phyloP scores from a whole-genome alignment of 2,888 invertebrate genomes.

The Pardosa pseudoannulata region DNA sequence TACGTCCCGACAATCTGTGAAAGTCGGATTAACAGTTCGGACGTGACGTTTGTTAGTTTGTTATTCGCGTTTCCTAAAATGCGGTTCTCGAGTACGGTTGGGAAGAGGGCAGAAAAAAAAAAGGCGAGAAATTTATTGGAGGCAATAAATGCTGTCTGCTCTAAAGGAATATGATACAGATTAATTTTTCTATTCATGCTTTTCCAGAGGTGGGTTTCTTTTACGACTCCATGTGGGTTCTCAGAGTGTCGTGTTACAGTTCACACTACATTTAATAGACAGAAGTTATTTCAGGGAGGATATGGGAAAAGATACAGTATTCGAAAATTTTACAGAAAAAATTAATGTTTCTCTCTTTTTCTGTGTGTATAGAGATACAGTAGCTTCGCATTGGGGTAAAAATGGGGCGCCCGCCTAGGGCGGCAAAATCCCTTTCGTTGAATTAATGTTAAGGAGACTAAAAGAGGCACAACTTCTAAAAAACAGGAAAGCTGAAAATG shows the following conservation, averaged over 20 bases:
- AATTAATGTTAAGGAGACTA: too few species aligned
- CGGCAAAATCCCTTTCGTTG: too few species aligned
- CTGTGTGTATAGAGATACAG: too few species aligned
- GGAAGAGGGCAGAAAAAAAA: not conserved
- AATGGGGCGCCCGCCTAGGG: too few species aligned
- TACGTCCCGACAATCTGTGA: slow-evolving; percentile 42
- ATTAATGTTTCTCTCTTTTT: too few species aligned
- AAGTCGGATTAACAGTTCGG: slow-evolving; percentile 58
- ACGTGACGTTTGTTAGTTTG: slow-evolving; percentile 27
- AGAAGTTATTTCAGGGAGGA: not conserved
- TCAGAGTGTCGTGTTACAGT: slow-evolving; percentile 24
- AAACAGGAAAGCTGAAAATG: too few species aligned
- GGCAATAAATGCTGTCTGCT: slow-evolving; percentile 43
- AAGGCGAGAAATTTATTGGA: slow-evolving; percentile 40
- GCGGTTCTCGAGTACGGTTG: not conserved
- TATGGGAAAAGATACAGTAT: too few species aligned
- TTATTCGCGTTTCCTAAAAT: slow-evolving; percentile 27
- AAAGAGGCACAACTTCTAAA: too few species aligned
- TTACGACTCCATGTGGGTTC: slow-evolving; percentile 11
- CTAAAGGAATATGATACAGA: slow-evolving; percentile 48
- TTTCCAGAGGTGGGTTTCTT: not conserved
- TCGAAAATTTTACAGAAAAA: too few species aligned
- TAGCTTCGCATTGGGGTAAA: too few species aligned
- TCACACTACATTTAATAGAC: not conserved
- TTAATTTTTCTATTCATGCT: slow-evolving; percentile 34